These are phyloP conservation scores for Anniella stebbinsi DNA, from an alignment of 2,797 vertebrate genomes.

Conservation along the genomic window DNA sequence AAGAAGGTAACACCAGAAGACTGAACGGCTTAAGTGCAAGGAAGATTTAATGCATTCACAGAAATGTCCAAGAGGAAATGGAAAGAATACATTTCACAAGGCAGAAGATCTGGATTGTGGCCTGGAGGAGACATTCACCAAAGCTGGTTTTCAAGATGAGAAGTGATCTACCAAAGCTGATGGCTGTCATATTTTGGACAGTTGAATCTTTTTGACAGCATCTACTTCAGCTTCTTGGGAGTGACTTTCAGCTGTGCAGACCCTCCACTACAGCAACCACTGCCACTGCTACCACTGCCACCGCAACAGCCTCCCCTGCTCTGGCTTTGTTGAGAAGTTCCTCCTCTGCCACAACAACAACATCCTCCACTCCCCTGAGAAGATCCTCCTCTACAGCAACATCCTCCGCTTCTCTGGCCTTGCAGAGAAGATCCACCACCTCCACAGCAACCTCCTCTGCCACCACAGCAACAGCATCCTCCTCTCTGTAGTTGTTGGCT, in stretches of 20 bases:
- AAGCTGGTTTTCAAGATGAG: background rate
- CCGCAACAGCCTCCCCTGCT: background rate
- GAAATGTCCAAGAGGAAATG: background rate
- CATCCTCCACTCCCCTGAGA: background rate
- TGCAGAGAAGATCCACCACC: slow-evolving; percentile 4
- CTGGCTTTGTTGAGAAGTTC: background rate
- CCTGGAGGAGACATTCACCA: background rate
- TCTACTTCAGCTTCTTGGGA: slow-evolving; percentile 27
- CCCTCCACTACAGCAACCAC: background rate
- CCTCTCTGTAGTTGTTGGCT: slow-evolving; percentile 25
- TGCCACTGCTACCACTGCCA: background rate
- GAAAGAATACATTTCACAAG: background rate
- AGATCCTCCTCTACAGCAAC: background rate
- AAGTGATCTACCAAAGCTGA: too few relatives aligned
- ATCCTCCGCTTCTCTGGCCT: slow-evolving; percentile 1
- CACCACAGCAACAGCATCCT: background rate
- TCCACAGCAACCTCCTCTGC: background rate
- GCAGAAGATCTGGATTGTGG: too few relatives aligned
- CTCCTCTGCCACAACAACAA: background rate
- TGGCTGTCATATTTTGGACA: too few relatives aligned
- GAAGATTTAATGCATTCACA: slow-evolving; percentile 17
- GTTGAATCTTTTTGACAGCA: background rate
- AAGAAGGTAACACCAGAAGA: background rate
- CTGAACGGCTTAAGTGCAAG: background rate
- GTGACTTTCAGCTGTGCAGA: background rate